These are phyloP conservation scores for Mimachlamys varia DNA, from an alignment of 2,888 invertebrate genomes.

Conservation along the genomic window DNA sequence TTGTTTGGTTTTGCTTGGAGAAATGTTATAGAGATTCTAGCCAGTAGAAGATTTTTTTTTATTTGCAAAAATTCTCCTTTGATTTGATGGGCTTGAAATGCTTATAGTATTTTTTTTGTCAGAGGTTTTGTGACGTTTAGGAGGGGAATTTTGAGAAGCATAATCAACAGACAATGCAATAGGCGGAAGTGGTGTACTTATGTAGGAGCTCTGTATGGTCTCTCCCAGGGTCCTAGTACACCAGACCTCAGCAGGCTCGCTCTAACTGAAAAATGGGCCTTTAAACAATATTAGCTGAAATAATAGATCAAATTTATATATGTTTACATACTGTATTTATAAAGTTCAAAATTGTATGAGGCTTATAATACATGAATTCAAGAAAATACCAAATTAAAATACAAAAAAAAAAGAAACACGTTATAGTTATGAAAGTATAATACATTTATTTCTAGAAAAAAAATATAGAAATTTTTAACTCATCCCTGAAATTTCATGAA, in stretches of 20 bases:
- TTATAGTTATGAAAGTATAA: too few relatives aligned
- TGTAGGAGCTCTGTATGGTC: background rate
- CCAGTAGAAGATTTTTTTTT: background rate
- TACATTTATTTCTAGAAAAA: too few relatives aligned
- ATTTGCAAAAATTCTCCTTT: constrained; percentile 33
- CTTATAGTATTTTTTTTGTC: background rate
- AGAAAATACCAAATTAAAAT: too few relatives aligned
- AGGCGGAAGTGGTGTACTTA: background rate
- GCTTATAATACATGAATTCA: too few relatives aligned
- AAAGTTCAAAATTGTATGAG: too few relatives aligned
- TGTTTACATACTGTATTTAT: too few relatives aligned
- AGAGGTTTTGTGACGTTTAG: background rate
- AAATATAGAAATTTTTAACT: too few relatives aligned
- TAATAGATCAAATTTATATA: background rate
- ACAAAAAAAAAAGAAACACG: too few relatives aligned
- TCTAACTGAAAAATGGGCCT: background rate
- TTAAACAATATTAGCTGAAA: too few relatives aligned
- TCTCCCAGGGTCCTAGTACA: background rate
- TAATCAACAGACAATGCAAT: constrained; percentile 28
- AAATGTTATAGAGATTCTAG: background rate
- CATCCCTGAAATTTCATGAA: too few relatives aligned
- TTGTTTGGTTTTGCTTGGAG: background rate
- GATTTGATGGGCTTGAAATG: constrained; percentile 13
- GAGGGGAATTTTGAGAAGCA: constrained; percentile 10
- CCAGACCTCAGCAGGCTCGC: background rate